Conservation (phyloP, 2,888 invertebrate species). For the Microplitis deprimator region DNA sequence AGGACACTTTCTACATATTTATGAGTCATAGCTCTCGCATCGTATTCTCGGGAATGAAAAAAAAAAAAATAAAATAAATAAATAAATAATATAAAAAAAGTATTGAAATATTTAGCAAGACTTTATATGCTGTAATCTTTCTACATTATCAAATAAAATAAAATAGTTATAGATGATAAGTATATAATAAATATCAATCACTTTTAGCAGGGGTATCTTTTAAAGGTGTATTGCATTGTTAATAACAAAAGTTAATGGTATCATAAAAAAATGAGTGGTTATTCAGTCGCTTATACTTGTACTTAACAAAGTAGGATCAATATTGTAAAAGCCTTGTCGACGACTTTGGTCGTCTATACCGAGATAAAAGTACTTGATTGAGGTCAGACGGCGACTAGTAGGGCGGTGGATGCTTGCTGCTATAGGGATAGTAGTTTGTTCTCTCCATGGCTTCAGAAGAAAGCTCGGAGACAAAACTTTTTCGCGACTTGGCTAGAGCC, state of each 20-base stretch:
- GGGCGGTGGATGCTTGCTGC: background rate
- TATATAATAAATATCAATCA: too few species aligned
- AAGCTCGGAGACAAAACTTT: constrained; percentile 45
- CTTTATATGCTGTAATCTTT: too few species aligned
- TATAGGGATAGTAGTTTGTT: background rate
- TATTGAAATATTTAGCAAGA: constrained; percentile 6
- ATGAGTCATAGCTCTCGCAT: constrained; percentile 46
- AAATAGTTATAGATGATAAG: too few species aligned
- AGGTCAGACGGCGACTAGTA: background rate
- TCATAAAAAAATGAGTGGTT: too few species aligned
- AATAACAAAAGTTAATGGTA: too few species aligned
- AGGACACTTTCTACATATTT: constrained; percentile 52
- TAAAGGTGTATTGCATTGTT: background rate
- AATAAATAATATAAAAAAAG: too few species aligned
- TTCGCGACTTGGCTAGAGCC: constrained; percentile 32
- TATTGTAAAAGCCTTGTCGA: constrained; percentile 6
- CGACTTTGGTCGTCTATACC: background rate
- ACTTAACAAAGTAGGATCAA: constrained; percentile 1
- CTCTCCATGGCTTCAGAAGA: constrained; percentile 9
- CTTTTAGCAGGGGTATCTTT: too few species aligned
- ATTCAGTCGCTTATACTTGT: background rate
- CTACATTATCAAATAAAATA: too few species aligned
- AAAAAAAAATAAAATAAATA: constrained; percentile 13
- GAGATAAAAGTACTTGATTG: constrained; percentile 7
- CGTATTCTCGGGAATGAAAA: constrained; percentile 44